Conservation (phyloP, 2,797 vertebrate species). For the Chiroxiphia lanceolata region DNA sequence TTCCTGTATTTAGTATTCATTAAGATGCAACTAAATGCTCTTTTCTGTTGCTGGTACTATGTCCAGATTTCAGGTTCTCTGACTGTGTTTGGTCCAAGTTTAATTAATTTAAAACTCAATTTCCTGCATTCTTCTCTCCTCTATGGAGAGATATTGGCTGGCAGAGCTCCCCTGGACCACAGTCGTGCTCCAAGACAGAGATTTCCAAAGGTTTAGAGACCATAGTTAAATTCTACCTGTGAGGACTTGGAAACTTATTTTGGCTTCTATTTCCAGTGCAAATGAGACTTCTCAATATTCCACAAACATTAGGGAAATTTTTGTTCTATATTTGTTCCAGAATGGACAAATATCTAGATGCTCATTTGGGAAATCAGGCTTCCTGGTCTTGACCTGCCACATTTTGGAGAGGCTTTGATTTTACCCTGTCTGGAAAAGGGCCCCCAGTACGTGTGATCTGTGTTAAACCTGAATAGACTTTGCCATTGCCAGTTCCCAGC, state of each 20-base stretch:
- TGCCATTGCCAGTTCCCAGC: background rate
- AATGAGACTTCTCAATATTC: background rate
- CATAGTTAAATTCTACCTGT: background rate
- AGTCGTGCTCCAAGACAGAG: background rate
- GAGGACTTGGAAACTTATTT: background rate
- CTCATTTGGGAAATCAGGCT: background rate
- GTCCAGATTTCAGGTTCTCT: background rate
- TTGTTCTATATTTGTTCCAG: background rate
- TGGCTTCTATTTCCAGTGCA: background rate
- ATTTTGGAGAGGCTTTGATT: background rate
- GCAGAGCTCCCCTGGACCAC: background rate
- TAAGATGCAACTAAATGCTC: background rate
- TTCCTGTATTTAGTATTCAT: background rate
- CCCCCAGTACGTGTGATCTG: background rate
- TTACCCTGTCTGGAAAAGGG: background rate
- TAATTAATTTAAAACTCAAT: background rate
- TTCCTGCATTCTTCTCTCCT: background rate
- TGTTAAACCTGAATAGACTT: background rate
- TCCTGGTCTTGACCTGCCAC: background rate
- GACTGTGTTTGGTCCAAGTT: background rate
- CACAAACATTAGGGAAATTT: background rate
- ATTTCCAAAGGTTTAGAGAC: background rate
- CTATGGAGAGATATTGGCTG: background rate
- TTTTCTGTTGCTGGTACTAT: background rate
- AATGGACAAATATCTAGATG: background rate